Evolutionary conservation across 2,797 vertebrate species (phyloP).

Genomic region (Parambassis ranga): DNA sequence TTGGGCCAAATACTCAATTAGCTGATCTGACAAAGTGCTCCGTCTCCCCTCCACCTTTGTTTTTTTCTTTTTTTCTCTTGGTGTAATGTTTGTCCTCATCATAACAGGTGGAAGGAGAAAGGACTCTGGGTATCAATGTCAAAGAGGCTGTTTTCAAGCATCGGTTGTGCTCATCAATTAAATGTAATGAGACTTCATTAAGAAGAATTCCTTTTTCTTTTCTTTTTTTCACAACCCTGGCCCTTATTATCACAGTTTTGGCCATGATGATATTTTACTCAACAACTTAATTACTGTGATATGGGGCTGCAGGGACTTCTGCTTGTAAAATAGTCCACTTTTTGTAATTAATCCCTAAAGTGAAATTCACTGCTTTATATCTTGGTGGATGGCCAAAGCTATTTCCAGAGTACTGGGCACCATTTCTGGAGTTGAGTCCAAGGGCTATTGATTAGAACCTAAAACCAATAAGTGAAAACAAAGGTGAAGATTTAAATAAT

Average conservation of each 20-base stretch:
- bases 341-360: slow-evolving; percentile 49
- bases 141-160: slow-evolving; percentile 14
- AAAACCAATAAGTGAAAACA: not conserved
- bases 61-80: slow-evolving; percentile 42
- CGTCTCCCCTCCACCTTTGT: slow-evolving; percentile 56
- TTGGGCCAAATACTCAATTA: slow-evolving; percentile 82
- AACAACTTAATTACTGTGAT: slow-evolving; percentile 43
- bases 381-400: slow-evolving; percentile 27
- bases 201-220: not conserved
- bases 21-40: slow-evolving; percentile 75
- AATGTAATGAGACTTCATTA: slow-evolving; percentile 19
- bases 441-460: too few relatives aligned
- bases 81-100: slow-evolving; percentile 58
- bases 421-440: not conserved
- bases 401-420: slow-evolving; percentile 12
- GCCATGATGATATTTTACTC: slow-evolving; percentile 33
- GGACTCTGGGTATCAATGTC: slow-evolving; percentile 41
- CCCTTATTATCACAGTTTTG: slow-evolving; percentile 29
- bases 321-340: slow-evolving; percentile 39
- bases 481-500: too few relatives aligned
- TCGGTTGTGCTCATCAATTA: slow-evolving; percentile 18
- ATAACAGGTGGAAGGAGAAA: slow-evolving; percentile 26
- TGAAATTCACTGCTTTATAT: slow-evolving; percentile 28
- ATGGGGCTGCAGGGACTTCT: slow-evolving; percentile 29
- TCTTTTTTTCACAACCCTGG: slow-evolving; percentile 15